These are phyloP conservation scores for Danio tinwini DNA, from an alignment of 2,797 vertebrate genomes.

Conservation along the genomic window DNA sequence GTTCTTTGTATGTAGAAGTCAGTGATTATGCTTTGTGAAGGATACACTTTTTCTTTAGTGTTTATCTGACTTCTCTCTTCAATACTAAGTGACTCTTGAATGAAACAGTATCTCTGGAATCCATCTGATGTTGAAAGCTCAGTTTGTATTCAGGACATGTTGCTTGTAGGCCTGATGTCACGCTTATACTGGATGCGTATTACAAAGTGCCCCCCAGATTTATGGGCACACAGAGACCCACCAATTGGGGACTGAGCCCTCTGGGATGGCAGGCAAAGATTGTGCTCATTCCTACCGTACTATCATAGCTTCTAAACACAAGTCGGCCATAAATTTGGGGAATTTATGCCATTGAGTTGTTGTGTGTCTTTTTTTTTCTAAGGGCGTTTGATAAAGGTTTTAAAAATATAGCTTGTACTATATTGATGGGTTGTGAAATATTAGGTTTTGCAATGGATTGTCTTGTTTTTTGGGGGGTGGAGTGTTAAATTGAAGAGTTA, in stretches of 20 bases:
- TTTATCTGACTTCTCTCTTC: constrained; percentile 10
- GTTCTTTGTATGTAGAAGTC: constrained; percentile 6
- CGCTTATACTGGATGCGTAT: constrained; percentile 39
- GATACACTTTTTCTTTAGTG: neutral
- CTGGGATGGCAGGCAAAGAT: constrained; percentile 39
- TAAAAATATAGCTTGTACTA: constrained; percentile 37
- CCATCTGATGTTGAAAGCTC: neutral
- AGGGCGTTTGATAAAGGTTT: constrained; percentile 43
- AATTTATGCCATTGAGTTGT: constrained; percentile 35
- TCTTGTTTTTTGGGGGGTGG: neutral
- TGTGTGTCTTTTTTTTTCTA: constrained; percentile 42
- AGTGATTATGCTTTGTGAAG: neutral
- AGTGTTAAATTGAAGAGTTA: neutral
- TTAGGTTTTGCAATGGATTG: neutral
- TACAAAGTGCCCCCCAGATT: constrained; percentile 47
- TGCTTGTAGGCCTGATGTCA: constrained; percentile 36
- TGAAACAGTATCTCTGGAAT: neutral
- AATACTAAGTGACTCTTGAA: constrained; percentile 24
- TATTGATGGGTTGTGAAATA: constrained; percentile 30
- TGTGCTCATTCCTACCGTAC: constrained; percentile 6
- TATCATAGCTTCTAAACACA: constrained; percentile 34
- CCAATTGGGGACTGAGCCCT: constrained; percentile 45
- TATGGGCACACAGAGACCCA: constrained; percentile 43
- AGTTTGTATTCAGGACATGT: constrained; percentile 31
- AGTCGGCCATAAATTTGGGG: constrained; percentile 29